Evolutionary conservation across 1,140 invertebrate species (phyloP), one percentile per base, ranked within the genome.

Genomic region (Nomia melanderi): DNA sequence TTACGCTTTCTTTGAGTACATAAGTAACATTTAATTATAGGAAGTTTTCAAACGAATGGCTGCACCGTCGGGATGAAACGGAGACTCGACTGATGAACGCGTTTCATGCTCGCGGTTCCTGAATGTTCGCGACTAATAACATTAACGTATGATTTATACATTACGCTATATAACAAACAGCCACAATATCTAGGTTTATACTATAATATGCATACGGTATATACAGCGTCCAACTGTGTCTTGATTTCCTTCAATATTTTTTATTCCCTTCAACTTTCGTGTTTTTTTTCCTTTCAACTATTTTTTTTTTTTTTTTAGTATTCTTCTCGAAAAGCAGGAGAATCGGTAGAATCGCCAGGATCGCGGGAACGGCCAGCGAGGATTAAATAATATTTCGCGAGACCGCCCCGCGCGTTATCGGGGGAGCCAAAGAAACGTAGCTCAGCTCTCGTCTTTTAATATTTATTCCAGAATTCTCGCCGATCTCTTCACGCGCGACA

Each of bases 341-440:
- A 66, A 63, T 72, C 39, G 67, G 20, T 33, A 57, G 33, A 73
- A 79, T 44, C 25, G 56, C 67, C 63, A 69, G 57, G 67, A 67
- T 76, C 39, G 62, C 27, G 79, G n/a, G 47, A 78, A 92, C 90
- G 85, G 88, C 87, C 86, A 91, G 90, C 44, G 91, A 92, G 90
- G 90, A 92, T 92, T 92, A 91, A 91, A 89, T 92, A 92, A 92
- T 92, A 91, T 92, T 92, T 90, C 71, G 66, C 72, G 67, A 77
- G 57, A 79, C 41, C 60, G 29, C 31, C 64, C 70, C 60, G 76
- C 53, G 47, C 73, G 41, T 57, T n/a, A n/a, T 23, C 33, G 50
- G 72, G 72, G 23, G 69, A 77, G 75, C 73, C 54, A 86, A 81
- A 86, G 77, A 78, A 62, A 54, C 66, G 56, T 73, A 72, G 60